Evolutionary conservation across 2,888 invertebrate species (phyloP), one percentile per base, ranked within the genome.

Genomic region (Nemoura dubitans): DNA sequence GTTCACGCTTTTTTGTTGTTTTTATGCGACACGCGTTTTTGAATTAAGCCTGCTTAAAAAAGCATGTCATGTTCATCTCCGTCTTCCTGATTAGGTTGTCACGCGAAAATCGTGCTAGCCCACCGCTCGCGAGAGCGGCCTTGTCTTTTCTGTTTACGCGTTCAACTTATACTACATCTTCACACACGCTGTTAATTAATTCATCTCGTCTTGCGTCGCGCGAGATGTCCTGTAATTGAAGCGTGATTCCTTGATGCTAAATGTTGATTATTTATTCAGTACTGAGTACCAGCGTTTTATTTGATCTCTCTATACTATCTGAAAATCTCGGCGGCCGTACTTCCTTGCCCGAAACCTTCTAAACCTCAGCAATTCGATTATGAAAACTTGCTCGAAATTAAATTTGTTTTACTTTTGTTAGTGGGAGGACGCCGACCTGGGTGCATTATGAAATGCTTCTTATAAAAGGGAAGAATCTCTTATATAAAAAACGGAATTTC

Each of bases 171-270:
- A n/a, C 16, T 59, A 59, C 14, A 59, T 59, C 59, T 21, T 2
- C 59, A 59, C 59, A 59, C 59, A 59, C 59, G 14, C 21, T 59
- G 59, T 59, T 59, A 59, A 59, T 59, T 59, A 59, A 59, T 59
- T 59, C 59, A 59, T 59, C 16, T 10, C 59, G 10, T 16, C 10
- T 1, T 59, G 14, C 10, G 59, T 14, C 21, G 59, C 21, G 59
- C 59, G 21, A 10, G 59, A 7, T 59, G 21, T 59, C 59, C 1
- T 59, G 59, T 59, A 10, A 59, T 59, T 59, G 16, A 14, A 59
- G 59, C 59, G 59, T 59, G 59, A 59, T 59, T 59, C 59, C 59
- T 59, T 59, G 59, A 59, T 59, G 59, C 16, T 59, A 59, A 36
- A 59, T 21, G 14, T 21, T 21, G 59, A 59, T 16, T 10, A 21